Conservation (phyloP, 2,113 vertebrate genomes). For the Eonycteris spelaea region DNA sequence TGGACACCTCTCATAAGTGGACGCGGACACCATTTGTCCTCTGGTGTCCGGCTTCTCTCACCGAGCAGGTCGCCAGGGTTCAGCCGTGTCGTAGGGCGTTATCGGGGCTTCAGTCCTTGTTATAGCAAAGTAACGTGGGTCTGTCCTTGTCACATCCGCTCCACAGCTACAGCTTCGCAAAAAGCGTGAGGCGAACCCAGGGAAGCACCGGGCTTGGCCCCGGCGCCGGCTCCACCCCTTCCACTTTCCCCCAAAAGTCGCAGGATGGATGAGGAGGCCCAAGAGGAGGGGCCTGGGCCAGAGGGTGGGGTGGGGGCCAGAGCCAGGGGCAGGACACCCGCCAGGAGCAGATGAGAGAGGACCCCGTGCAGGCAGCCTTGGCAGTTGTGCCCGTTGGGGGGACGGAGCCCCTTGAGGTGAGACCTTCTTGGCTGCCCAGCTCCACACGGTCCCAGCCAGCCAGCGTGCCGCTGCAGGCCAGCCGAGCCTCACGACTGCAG, state of each 20-base stretch:
- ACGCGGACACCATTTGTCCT: fast-evolving
- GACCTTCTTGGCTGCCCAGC: not conserved
- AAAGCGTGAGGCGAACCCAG: not conserved
- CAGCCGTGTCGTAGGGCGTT: not conserved
- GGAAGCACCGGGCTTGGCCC: fast-evolving
- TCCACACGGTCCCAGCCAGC: not conserved
- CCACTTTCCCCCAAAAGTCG: not conserved
- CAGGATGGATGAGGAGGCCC: fast-evolving
- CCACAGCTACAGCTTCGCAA: not conserved
- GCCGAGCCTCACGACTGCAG: not conserved
- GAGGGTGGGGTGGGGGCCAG: not conserved
- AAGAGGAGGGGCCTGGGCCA: fast-evolving
- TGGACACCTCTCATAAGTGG: not conserved
- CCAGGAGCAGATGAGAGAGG: too few relatives aligned
- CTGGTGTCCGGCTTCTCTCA: not conserved
- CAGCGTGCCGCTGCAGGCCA: not conserved
- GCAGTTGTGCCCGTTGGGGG: not conserved
- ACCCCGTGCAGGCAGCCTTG: fast-evolving
- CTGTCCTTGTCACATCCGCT: not conserved
- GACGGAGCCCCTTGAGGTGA: not conserved
- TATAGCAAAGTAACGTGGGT: fast-evolving
- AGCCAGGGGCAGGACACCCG: not conserved
- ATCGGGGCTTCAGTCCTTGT: not conserved
- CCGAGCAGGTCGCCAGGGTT: not conserved
- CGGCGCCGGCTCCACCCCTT: not conserved